Evolutionary conservation across 2,888 invertebrate genomes (phyloP), one percentile per base, ranked within the genome.

Genomic region (Rhaphigaster nebulosa): DNA sequence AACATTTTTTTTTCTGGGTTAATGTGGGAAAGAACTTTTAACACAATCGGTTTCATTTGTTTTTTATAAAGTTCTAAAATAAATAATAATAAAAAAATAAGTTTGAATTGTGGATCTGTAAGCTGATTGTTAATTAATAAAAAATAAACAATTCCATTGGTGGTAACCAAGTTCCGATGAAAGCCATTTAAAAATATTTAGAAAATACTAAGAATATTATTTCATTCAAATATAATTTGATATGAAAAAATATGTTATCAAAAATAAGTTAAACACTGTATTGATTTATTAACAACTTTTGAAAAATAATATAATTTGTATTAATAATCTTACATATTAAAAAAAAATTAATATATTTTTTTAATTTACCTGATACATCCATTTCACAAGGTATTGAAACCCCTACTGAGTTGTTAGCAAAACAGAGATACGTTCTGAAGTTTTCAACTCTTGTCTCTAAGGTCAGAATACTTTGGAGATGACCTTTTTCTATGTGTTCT

Each of bases 391-490:
- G 94, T 56, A 94, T 94, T 45, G 95, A 95, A 70, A 94, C 93
- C 90, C 98, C 98, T 26, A 98, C 97, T 10, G 96, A 95, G 94
- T 98, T 98, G 94, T 97, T 97, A 45, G 97, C 98, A 92, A 95
- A 95, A 94, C 98, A 98, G 91, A 96, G 95, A 94, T 98, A 98
- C 10, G 97, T 98, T 91, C 98, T 95, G 92, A 95, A 95, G 93
- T 95, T 95, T 93, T 96, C 96, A 70, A 95, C 94, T 90, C 95
- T 94, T 15, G 95, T 94, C 92, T 96, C 96, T 91, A 96, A 94
- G 54, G 95, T 94, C 91, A 98, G 95, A 93, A 95, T 95, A 93
- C 95, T 95, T 92, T 94, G 94, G 87, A 95, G 94, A 6, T 94
- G 95, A 29, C 45, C 34, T 52, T 91, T 87, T 80, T 94, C 93